Percentiles rank a stretch among this genome's conserved stretches.
These are phyloP conservation scores for Catostomus latipinnis DNA, from an alignment of 2,797 vertebrate genomes.

Conservation along the genomic window DNA sequence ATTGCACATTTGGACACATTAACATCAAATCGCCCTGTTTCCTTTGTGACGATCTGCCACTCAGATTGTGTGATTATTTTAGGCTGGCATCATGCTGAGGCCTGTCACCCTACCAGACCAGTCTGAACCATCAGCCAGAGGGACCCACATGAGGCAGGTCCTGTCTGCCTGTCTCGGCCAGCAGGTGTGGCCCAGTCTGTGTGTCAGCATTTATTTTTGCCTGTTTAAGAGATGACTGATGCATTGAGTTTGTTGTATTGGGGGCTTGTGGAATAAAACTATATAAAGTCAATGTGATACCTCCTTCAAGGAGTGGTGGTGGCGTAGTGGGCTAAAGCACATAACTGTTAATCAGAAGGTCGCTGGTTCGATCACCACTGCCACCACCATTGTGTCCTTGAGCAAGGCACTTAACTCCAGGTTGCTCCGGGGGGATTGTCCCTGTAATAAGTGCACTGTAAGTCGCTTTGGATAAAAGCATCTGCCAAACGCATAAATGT, in stretches of 20 bases:
- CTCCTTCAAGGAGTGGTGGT: no score
- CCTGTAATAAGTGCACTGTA: no score
- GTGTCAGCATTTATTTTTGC: constrained; percentile 17
- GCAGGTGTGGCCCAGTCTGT: constrained; percentile 23
- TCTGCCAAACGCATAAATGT: no score
- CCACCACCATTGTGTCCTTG: no score
- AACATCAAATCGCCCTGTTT: not conserved
- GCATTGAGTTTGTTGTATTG: constrained; percentile 13
- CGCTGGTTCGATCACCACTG: no score
- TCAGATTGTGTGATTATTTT: constrained; percentile 15
- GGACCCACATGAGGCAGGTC: constrained; percentile 51
- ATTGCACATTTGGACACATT: not conserved
- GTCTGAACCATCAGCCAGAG: constrained; percentile 55
- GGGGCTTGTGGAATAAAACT: not conserved
- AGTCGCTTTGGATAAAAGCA: no score
- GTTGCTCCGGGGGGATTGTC: no score
- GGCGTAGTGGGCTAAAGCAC: no score
- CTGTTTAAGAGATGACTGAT: not conserved
- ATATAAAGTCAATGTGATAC: no score
- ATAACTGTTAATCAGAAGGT: no score
- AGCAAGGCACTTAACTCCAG: no score
- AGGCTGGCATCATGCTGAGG: constrained; percentile 47
- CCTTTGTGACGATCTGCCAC: not conserved
- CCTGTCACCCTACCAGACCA: constrained; percentile 65
- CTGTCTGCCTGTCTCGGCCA: constrained; percentile 54